Evolutionary conservation across 2,888 invertebrate genomes (phyloP), one percentile per base, ranked within the genome.

Genomic region (Candidula unifasciata): DNA sequence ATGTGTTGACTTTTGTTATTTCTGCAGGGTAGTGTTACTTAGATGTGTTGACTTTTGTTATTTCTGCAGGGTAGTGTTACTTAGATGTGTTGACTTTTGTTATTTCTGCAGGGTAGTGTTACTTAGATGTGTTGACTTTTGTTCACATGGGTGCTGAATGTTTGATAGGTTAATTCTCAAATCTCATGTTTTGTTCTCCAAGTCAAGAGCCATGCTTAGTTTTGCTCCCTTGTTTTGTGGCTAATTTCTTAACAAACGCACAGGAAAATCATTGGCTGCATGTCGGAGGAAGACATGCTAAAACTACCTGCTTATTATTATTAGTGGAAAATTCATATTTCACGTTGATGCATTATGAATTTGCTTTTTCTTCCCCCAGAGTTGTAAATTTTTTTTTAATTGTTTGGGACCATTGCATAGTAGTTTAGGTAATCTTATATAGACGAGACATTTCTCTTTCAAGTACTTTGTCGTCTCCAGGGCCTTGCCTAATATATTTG

Each of bases 381-480:
- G 35, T 64, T 78, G 64, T 78, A 37, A 64, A 78, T 78, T 64
- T 30, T 82, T 60, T 82, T 16, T 73, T 80, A n/a, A n/a, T n/a
- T 54, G 71, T 82, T 82, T 82, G 82, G 82, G 82, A 82, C 82
- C 82, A 82, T 74, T 82, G 52, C 80, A 68, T 80, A 33, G 52
- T 80, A 83, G 83, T 60, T 83, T 54, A 78, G 78, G 83, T 13
- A 33, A 35, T 57, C 37, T 74, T 64, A 24, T 69, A 60, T 60
- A 83, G 78, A 54, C n/a, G 71, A 33, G 37, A 27, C 54, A 54
- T 78, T 76, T 66, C 24, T 66, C 66, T 60, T 57, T 64, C 33
- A 44, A 16, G 30, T 54, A 54, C 76, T 35, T 37, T 37, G 64
- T 60, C 13, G 18, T 64, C 35, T n/a, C 27, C 33, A 64, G 60